Evolutionary conservation across 1,140 invertebrate genomes (phyloP).

Genomic region (Drosophila trapezifrons): DNA sequence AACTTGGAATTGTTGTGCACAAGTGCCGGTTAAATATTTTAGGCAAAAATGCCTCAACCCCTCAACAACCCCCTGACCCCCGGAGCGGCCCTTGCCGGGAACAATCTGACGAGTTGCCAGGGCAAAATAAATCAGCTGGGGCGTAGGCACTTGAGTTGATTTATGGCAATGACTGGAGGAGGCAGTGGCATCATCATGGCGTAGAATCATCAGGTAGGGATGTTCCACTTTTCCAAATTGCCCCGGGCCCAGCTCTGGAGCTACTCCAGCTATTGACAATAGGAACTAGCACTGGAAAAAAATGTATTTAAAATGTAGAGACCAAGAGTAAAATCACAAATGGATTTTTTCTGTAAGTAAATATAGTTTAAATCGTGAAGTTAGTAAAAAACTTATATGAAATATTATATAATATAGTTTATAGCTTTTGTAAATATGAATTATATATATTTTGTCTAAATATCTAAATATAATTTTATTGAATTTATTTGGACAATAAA

Average conservation of each 20-base stretch:
- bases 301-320: background rate
- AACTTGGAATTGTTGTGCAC: conserved; percentile 74
- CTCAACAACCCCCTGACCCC: background rate
- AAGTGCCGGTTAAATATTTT: conserved; percentile 82
- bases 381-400: too few relatives aligned
- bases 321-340: too few relatives aligned
- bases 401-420: too few relatives aligned
- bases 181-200: conserved; percentile 33
- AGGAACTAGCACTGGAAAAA: conserved; percentile 1
- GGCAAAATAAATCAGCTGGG: conserved; percentile 78
- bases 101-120: conserved; percentile 53
- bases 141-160: conserved; percentile 81
- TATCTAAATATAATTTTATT: too few relatives aligned
- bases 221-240: conserved; percentile 44
- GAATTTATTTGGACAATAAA: too few relatives aligned
- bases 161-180: conserved; percentile 62
- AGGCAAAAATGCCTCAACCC: conserved; percentile 66
- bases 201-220: conserved; percentile 59
- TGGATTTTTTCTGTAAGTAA: too few relatives aligned
- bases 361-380: too few relatives aligned
- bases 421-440: too few relatives aligned
- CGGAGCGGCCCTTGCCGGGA: background rate
- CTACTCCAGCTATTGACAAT: conserved; percentile 32
- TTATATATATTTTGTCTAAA: too few relatives aligned
- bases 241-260: conserved; percentile 36